Evolutionary conservation across 2,797 vertebrate genomes (phyloP).

Genomic region (Acipenser transmontanus): DNA sequence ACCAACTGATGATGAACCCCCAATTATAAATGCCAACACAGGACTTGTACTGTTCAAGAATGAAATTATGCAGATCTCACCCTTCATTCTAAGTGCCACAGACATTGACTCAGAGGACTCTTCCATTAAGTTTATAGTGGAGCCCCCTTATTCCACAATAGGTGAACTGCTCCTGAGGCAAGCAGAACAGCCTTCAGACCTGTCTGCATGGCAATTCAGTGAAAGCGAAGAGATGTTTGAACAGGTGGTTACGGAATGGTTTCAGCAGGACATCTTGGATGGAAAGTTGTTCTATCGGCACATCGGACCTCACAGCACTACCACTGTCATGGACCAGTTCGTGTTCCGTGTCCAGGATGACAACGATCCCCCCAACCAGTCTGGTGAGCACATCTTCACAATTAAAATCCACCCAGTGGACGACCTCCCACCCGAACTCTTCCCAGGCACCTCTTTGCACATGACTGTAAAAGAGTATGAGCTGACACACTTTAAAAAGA

Average conservation of each 20-base stretch:
- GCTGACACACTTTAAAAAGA: constrained; percentile 70
- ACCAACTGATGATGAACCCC: constrained; percentile 76
- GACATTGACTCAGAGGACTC: constrained; percentile 81
- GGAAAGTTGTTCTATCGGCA: constrained; percentile 79
- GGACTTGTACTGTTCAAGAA: constrained; percentile 70
- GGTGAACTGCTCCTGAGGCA: constrained; percentile 75
- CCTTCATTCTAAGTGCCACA: constrained; percentile 75
- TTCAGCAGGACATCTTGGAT: constrained; percentile 77
- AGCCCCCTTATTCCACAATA: constrained; percentile 48
- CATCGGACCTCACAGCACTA: constrained; percentile 61
- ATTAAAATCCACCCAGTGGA: constrained; percentile 73
- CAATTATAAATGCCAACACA: constrained; percentile 68
- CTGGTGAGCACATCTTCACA: constrained; percentile 64
- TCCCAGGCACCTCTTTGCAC: constrained; percentile 65
- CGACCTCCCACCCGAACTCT: constrained; percentile 62
- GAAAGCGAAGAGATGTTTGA: constrained; percentile 73
- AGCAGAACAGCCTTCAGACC: constrained; percentile 57
- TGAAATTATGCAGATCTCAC: constrained; percentile 74
- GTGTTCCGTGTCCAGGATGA: constrained; percentile 77
- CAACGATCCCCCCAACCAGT: constrained; percentile 76
- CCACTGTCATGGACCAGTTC: constrained; percentile 54
- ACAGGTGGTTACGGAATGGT: constrained; percentile 77
- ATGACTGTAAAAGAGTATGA: constrained; percentile 80
- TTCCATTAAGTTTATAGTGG: constrained; percentile 68
- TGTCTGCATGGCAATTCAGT: constrained; percentile 63